These are phyloP conservation scores for Temnothorax nylanderi DNA, from an alignment of 1,140 invertebrate species.

Conservation along the genomic window DNA sequence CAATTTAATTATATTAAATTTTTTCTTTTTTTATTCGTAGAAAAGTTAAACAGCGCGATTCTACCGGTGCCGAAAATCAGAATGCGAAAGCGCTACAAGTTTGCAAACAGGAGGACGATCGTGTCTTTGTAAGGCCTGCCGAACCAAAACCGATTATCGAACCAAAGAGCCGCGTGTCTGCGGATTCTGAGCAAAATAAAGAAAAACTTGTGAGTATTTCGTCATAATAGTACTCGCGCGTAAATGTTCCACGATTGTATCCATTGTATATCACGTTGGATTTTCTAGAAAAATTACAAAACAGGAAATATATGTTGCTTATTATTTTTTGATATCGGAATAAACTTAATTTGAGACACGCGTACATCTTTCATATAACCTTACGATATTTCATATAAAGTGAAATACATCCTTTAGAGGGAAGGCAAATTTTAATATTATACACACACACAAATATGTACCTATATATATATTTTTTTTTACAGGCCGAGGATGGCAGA, in stretches of 20 bases:
- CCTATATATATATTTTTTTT: slow-evolving; percentile 39
- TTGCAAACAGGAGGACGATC: slow-evolving; percentile 76
- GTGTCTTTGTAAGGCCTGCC: slow-evolving; percentile 81
- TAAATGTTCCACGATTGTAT: neutral
- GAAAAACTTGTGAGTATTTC: slow-evolving; percentile 77
- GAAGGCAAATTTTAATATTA: too few species aligned
- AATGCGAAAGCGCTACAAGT: slow-evolving; percentile 71
- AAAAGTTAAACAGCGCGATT: slow-evolving; percentile 79
- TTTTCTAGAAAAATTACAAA: too few species aligned
- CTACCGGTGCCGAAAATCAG: slow-evolving; percentile 66
- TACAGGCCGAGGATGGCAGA: slow-evolving; percentile 81
- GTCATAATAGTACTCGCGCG: slow-evolving; percentile 1
- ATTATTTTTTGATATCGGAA: too few species aligned
- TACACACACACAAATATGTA: too few species aligned
- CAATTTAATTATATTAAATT: too few species aligned
- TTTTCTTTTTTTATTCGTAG: slow-evolving; percentile 52
- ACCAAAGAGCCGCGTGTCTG: slow-evolving; percentile 70
- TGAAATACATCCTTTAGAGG: too few species aligned
- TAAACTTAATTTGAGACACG: too few species aligned
- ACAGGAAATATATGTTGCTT: too few species aligned
- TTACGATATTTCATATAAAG: too few species aligned
- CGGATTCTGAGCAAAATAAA: slow-evolving; percentile 73
- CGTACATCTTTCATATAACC: too few species aligned
- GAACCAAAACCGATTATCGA: slow-evolving; percentile 76
- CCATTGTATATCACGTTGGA: too few species aligned